Conservation (phyloP, 2,797 vertebrate species). For the Malurus splendens region DNA sequence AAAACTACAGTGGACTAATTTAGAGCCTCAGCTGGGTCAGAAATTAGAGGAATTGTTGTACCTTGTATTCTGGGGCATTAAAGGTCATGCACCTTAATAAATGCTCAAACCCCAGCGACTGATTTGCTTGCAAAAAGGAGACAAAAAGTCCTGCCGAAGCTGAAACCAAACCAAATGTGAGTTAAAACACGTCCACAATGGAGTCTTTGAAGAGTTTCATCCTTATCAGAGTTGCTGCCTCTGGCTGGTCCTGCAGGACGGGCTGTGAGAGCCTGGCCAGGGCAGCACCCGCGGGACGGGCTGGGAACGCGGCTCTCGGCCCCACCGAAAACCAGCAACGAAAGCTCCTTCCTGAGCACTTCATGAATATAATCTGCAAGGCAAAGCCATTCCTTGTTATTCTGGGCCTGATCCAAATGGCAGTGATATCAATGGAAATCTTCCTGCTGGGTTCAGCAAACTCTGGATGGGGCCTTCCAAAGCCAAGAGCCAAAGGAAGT, state of each 20-base stretch:
- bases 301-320: rapidly evolving
- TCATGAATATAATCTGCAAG: not conserved
- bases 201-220: not conserved
- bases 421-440: not conserved
- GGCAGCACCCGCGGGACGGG: rapidly evolving
- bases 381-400: not conserved
- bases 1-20: not conserved
- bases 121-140: too few relatives aligned
- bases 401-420: not conserved
- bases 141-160: not conserved
- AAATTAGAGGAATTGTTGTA: not conserved
- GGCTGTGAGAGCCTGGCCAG: not conserved
- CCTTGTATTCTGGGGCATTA: not conserved
- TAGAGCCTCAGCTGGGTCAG: not conserved
- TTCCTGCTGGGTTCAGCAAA: not conserved
- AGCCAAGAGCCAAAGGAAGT: not conserved
- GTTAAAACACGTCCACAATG: not conserved
- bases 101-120: not conserved
- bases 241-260: rapidly evolving
- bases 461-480: not conserved
- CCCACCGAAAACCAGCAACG: rapidly evolving
- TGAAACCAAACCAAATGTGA: not conserved
- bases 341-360: not conserved
- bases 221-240: not conserved
- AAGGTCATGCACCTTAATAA: not conserved